Conservation (phyloP, 2,888 invertebrate genomes). For the Rapana venosa region DNA sequence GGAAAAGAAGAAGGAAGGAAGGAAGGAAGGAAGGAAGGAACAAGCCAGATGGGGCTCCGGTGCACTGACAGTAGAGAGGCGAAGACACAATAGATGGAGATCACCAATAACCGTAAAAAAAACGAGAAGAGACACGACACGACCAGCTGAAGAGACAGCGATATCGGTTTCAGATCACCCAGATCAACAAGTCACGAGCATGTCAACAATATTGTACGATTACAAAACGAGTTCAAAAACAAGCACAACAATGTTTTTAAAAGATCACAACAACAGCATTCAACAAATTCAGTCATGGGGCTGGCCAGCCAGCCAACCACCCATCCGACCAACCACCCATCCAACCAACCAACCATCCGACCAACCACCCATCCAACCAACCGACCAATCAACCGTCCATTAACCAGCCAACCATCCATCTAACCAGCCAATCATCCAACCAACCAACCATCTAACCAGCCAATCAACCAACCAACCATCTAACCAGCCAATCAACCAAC, state of each 20-base stretch:
- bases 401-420: neutral
- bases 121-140: neutral
- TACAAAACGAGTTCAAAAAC: neutral
- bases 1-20: no score
- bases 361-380: neutral
- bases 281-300: neutral
- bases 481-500: neutral
- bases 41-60: no score
- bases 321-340: no score
- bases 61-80: no score
- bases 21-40: no score
- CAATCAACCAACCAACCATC: neutral
- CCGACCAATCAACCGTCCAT: neutral
- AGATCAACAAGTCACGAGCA: neutral
- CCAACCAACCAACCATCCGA: neutral
- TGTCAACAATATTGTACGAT: neutral
- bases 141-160: neutral
- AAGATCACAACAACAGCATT: neutral
- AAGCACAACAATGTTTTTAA: neutral
- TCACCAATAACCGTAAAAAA: neutral
- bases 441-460: neutral
- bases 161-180: neutral
- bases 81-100: no score
- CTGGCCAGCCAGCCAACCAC: neutral
- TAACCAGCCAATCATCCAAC: neutral